phyloP scores from a whole-genome alignment of 2,888 invertebrate genomes.

The Pherbina coryleti region DNA sequence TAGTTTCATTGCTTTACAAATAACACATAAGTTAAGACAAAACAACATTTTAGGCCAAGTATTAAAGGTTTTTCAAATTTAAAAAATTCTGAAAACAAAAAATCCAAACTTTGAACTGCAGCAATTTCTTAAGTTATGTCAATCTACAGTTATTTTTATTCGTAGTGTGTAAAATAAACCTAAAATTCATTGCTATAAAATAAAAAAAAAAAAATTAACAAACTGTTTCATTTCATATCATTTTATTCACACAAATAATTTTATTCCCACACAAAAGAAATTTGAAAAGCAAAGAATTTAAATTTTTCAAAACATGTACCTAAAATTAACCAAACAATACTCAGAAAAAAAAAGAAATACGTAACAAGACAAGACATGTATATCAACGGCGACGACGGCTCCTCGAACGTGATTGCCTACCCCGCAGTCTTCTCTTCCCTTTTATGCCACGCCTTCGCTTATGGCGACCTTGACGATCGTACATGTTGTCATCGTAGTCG shows the following conservation, averaged over 20 bases:
- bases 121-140: not conserved
- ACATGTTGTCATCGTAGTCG: slow-evolving; percentile 32
- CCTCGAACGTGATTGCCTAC: slow-evolving; percentile 39
- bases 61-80: not conserved
- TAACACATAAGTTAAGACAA: too few species aligned
- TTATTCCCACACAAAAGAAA: slow-evolving; percentile 37
- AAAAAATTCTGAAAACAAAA: not conserved
- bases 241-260: slow-evolving; percentile 23
- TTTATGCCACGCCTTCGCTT: slow-evolving; percentile 20
- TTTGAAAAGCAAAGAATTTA: slow-evolving; percentile 31
- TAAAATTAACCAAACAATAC: slow-evolving; percentile 34
- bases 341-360: slow-evolving; percentile 23
- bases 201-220: slow-evolving; percentile 18
- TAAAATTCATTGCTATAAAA: slow-evolving; percentile 36
- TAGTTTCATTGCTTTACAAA: too few species aligned
- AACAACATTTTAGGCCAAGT: too few species aligned
- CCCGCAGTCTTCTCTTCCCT: slow-evolving; percentile 25
- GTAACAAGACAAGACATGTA: not conserved
- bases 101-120: not conserved
- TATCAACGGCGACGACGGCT: slow-evolving; percentile 43
- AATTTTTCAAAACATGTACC: slow-evolving; percentile 33
- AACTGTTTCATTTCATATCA: slow-evolving; percentile 3
- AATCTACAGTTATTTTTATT: not conserved
- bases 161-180: slow-evolving; percentile 36
- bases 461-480: slow-evolving; percentile 35